These are phyloP conservation scores for Malurus cyaneus DNA, from an alignment of 2,113 vertebrate species.

Conservation along the genomic window DNA sequence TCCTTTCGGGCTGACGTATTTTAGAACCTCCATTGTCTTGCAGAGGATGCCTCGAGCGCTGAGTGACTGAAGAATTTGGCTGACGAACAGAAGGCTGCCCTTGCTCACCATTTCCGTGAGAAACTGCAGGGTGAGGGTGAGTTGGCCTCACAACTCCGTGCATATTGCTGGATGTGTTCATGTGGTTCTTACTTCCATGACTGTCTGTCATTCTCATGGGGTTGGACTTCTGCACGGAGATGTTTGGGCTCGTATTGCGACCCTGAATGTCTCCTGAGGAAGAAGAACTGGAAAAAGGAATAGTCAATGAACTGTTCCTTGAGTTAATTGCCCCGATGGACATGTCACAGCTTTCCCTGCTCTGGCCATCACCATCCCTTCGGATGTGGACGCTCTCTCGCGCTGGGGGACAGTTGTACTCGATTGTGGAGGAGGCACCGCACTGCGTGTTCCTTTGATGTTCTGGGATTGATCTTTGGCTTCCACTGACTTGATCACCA, in stretches of 20 bases:
- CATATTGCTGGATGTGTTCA: slow-evolving; percentile 88
- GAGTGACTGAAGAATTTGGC: slow-evolving; percentile 81
- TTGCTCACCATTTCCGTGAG: slow-evolving; percentile 87
- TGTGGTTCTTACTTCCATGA: slow-evolving; percentile 88
- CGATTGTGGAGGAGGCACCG: slow-evolving; percentile 85
- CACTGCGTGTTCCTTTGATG: slow-evolving; percentile 89
- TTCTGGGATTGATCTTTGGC: slow-evolving; percentile 77
- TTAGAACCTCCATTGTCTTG: slow-evolving; percentile 83
- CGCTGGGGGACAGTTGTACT: slow-evolving; percentile 86
- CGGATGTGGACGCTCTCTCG: slow-evolving; percentile 77
- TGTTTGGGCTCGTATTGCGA: slow-evolving; percentile 89
- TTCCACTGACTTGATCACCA: slow-evolving; percentile 84
- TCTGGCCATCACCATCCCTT: slow-evolving; percentile 76
- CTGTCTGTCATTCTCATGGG: slow-evolving; percentile 85
- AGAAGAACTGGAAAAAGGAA: slow-evolving; percentile 81
- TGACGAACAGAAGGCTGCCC: slow-evolving; percentile 83
- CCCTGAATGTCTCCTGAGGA: slow-evolving; percentile 89
- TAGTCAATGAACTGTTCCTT: slow-evolving; percentile 77
- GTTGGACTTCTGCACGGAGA: slow-evolving; percentile 86
- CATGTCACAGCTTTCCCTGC: slow-evolving; percentile 82
- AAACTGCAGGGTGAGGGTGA: slow-evolving; percentile 83
- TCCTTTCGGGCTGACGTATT: slow-evolving; percentile 86
- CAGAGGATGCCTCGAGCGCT: slow-evolving; percentile 86
- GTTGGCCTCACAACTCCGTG: slow-evolving; percentile 85
- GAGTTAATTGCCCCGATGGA: slow-evolving; percentile 74